phyloP scores from a whole-genome alignment of 2,888 invertebrate genomes.

The Spodoptera picta region DNA sequence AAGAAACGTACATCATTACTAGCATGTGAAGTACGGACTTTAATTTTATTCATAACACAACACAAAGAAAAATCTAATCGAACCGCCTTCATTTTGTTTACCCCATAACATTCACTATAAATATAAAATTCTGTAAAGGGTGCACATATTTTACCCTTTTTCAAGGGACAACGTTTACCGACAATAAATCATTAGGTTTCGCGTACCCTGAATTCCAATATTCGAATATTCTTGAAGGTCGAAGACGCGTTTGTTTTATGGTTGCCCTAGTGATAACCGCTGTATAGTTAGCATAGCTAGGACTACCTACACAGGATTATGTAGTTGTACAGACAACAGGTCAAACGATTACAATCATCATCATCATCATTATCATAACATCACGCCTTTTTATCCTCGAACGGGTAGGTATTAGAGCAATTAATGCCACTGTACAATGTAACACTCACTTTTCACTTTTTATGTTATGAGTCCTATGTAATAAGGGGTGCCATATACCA shows the following conservation, averaged over 20 bases:
- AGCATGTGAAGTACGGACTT: too few relatives aligned
- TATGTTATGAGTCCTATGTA: too few relatives aligned
- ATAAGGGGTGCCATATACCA: too few relatives aligned
- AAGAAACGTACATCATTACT: too few relatives aligned
- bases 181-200: conserved; percentile 43
- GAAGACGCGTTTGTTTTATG: conserved; percentile 50
- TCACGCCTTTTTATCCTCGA: too few relatives aligned
- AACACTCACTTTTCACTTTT: too few relatives aligned
- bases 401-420: too few relatives aligned
- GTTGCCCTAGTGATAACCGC: conserved; percentile 59
- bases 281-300: conserved; percentile 43
- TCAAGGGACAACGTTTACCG: conserved; percentile 48
- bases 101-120: conserved; percentile 21
- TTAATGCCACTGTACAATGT: too few relatives aligned
- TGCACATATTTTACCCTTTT: conserved; percentile 41
- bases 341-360: too few relatives aligned
- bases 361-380: too few relatives aligned
- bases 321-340: conserved; percentile 7
- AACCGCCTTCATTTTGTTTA: conserved; percentile 5
- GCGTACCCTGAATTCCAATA: conserved; percentile 39
- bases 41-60: not conserved
- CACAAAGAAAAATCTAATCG: not conserved
- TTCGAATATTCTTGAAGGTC: conserved; percentile 43
- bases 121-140: conserved; percentile 32
- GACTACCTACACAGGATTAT: conserved; percentile 35